A percentile compares a stretch with the other conserved stretches of the same genome.
Conservation (phyloP, 2,888 invertebrate species). For the Coecobrya sp. region DNA sequence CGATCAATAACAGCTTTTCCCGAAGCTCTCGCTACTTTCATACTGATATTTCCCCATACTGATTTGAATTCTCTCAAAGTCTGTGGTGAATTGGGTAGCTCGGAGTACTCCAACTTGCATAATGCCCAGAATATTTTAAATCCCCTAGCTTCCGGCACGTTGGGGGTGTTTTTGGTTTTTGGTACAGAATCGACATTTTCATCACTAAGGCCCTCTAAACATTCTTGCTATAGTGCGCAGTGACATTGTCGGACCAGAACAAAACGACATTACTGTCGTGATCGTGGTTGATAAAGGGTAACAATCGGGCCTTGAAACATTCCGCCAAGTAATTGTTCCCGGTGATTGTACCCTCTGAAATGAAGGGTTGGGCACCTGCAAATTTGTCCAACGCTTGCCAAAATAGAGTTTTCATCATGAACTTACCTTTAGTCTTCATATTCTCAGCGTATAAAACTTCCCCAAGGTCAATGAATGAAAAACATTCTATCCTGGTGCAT, state of each 20-base stretch:
- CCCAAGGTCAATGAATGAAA: background rate
- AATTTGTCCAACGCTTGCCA: slow-evolving; percentile 64
- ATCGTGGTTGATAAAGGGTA: slow-evolving; percentile 68
- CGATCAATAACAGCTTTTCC: slow-evolving; percentile 10
- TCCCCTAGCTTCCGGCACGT: slow-evolving; percentile 66
- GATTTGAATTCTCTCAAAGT: slow-evolving; percentile 34
- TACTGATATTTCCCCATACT: slow-evolving; percentile 51
- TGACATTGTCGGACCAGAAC: slow-evolving; percentile 76
- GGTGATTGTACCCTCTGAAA: slow-evolving; percentile 51
- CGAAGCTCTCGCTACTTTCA: background rate
- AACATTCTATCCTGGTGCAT: background rate
- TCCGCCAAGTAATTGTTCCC: slow-evolving; percentile 56
- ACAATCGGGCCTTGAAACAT: slow-evolving; percentile 52
- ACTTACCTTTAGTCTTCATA: slow-evolving; percentile 49
- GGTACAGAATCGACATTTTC: slow-evolving; percentile 54
- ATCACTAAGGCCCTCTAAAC: background rate
- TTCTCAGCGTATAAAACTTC: slow-evolving; percentile 2
- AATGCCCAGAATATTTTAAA: slow-evolving; percentile 76
- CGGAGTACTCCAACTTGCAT: slow-evolving; percentile 54
- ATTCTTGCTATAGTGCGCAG: slow-evolving; percentile 39
- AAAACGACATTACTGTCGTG: slow-evolving; percentile 39
- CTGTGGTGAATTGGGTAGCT: slow-evolving; percentile 39
- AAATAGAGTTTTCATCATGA: slow-evolving; percentile 49
- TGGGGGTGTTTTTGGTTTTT: slow-evolving; percentile 66
- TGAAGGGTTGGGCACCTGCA: slow-evolving; percentile 58